phyloP scores from a whole-genome alignment of 2,797 vertebrate genomes.

The Cichlasoma orientale region DNA sequence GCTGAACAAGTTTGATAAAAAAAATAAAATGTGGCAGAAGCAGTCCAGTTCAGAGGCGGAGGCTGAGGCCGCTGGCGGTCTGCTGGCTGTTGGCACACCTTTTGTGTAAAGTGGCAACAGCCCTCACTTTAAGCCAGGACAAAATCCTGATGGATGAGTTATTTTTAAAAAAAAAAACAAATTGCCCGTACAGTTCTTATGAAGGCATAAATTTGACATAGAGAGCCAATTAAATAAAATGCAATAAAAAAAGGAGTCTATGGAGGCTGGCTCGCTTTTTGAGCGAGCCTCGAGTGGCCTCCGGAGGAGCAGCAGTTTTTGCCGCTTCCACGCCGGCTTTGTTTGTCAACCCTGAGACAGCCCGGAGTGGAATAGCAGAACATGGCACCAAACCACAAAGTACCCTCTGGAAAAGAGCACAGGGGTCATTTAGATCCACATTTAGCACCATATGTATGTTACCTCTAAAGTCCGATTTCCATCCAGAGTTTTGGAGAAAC shows the following conservation, averaged over 20 bases:
- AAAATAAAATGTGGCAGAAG: not conserved
- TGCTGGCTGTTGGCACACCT: not conserved
- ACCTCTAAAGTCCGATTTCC: not conserved
- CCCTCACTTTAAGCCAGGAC: not conserved
- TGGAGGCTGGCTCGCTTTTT: not conserved
- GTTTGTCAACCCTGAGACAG: not conserved
- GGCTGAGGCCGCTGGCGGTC: not conserved
- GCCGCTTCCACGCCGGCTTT: not conserved
- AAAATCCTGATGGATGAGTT: not conserved
- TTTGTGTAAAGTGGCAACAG: not conserved
- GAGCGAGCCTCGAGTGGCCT: not conserved
- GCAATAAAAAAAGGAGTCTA: not conserved
- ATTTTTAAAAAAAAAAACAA: not conserved
- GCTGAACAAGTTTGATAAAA: not conserved
- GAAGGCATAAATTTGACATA: not conserved
- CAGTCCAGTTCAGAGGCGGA: not conserved
- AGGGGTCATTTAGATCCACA: not conserved
- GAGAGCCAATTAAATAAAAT: too few species aligned
- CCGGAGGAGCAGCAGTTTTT: not conserved
- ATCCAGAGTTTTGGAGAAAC: not conserved
- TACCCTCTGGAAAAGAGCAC: not conserved
- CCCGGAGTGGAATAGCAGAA: not conserved
- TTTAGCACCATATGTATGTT: not conserved
- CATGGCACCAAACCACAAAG: not conserved
- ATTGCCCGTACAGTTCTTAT: too few species aligned